Evolutionary conservation across 2,888 invertebrate species (phyloP), one percentile per base, ranked within the genome.

Genomic region (Kryphioiulus occultus): DNA sequence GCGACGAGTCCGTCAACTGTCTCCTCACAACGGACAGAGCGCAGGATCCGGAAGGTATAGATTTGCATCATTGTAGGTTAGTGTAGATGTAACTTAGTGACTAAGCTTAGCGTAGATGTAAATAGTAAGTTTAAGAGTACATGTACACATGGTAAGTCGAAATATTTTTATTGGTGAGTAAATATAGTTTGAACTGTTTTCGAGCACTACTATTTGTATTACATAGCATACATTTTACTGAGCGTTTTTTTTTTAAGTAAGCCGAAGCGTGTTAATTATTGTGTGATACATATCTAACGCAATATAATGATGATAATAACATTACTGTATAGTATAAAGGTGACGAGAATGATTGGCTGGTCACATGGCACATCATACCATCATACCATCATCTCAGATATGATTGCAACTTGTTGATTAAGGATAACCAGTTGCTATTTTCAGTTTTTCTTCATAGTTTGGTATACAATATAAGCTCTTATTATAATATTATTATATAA

Each of bases 1-100:
- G 87, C 30, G 87, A 87, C 68, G 87, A 87, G 84, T 87, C 87
- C 35, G 87, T 87, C 78, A 87, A 87, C 44, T 87, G 87, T 78
- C 87, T 87, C 30, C 87, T 87, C n/a, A 87, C 87, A 10, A 35
- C 87, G 32, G 87, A 87, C 78, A 68, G 87, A 44, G 68, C 32
- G 32, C 68, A 44, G 59, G 47, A 42, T 86, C 35, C 87, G 35
- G 78, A 87, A 68, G 87, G 87, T 87, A 87, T 86, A 86, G 26
- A 30, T 44, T 78, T 78, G 30, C 78, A 78, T 78, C 78, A 78
- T 78, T 78, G 78, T 53, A 78, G 30, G 15, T 15, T 78, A 78
- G 30, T 78, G 26, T 78, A 78, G 26, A 68, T 68, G 0, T 30
- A 78, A 12, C 4, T n/a, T 59, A n/a, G n/a, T n/a, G 44, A 44